Conservation (phyloP, 2,888 invertebrate genomes). For the Apamea crenata region DNA sequence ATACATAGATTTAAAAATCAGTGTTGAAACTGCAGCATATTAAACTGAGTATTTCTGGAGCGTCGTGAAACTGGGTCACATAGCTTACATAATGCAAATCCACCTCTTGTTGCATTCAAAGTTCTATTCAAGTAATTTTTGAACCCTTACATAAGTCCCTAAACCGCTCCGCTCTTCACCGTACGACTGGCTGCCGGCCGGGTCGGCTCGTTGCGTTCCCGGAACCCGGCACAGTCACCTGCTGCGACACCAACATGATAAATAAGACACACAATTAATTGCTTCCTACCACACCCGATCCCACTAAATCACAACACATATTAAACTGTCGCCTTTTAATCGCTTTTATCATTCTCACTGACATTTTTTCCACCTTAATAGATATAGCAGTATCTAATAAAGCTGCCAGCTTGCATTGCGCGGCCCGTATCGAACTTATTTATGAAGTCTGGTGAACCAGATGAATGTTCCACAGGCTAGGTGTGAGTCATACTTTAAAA, state of each 20-base stretch:
- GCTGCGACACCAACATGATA: conserved; percentile 86
- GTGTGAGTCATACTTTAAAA: conserved; percentile 66
- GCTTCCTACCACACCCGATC: conserved; percentile 84
- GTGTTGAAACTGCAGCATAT: neutral
- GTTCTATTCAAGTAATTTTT: neutral
- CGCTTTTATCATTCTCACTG: conserved; percentile 76
- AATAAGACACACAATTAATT: conserved; percentile 88
- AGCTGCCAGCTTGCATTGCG: conserved; percentile 80
- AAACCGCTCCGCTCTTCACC: conserved; percentile 62
- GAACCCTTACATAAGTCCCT: conserved; percentile 3
- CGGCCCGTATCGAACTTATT: conserved; percentile 78
- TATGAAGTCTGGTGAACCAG: conserved; percentile 70
- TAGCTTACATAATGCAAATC: neutral
- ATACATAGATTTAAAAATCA: neutral
- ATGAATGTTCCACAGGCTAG: conserved; percentile 62
- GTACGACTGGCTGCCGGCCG: conserved; percentile 22
- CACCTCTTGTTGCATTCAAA: neutral
- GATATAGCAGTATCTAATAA: conserved; percentile 71
- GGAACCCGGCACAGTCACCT: conserved; percentile 84
- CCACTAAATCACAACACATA: conserved; percentile 82
- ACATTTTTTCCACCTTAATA: conserved; percentile 70
- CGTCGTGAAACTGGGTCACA: neutral
- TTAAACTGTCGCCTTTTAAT: conserved; percentile 83
- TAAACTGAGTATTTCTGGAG: neutral
- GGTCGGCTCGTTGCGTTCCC: conserved; percentile 69